Evolutionary conservation across 2,888 invertebrate genomes (phyloP).

Genomic region (Drosophila atroscutellata): DNA sequence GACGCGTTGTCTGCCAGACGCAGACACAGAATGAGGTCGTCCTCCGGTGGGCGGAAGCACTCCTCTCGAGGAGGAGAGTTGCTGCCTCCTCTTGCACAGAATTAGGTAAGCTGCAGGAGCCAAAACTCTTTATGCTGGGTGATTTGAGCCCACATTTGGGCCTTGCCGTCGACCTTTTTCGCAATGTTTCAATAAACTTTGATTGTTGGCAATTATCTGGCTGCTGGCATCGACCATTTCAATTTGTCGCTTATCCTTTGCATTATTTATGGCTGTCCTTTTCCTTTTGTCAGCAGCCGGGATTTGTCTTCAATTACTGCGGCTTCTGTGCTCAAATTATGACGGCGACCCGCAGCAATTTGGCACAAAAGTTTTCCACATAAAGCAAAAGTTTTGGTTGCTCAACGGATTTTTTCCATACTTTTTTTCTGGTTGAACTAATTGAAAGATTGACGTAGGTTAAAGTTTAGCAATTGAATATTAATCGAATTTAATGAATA

Average conservation of each 20-base stretch:
- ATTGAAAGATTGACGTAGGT: slow-evolving; percentile 47
- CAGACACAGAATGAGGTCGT: slow-evolving; percentile 64
- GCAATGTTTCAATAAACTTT: slow-evolving; percentile 73
- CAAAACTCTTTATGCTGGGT: slow-evolving; percentile 4
- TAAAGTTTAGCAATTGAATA: slow-evolving; percentile 10
- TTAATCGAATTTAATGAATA: slow-evolving; percentile 21
- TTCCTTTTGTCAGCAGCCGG: slow-evolving; percentile 37
- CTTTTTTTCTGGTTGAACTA: slow-evolving; percentile 1
- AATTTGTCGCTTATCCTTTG: slow-evolving; percentile 61
- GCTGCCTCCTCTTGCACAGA: slow-evolving; percentile 11
- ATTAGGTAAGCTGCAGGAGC: slow-evolving; percentile 20
- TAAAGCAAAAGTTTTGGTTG: slow-evolving; percentile 38
- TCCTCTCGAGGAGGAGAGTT: background rate
- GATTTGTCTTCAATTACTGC: slow-evolving; percentile 68
- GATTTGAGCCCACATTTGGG: slow-evolving; percentile 14
- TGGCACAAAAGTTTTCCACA: slow-evolving; percentile 51
- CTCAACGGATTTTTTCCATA: background rate
- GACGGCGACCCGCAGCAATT: slow-evolving; percentile 66
- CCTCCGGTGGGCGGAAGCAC: slow-evolving; percentile 13
- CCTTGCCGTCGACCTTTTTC: slow-evolving; percentile 18
- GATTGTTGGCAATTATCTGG: slow-evolving; percentile 78
- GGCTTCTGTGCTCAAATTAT: slow-evolving; percentile 33
- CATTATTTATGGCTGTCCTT: slow-evolving; percentile 53
- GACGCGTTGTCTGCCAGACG: slow-evolving; percentile 67
- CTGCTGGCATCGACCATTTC: slow-evolving; percentile 62